Percentiles rank a stretch among this genome's conserved stretches.
These are phyloP conservation scores for Pardosa pseudoannulata DNA, from an alignment of 2,888 invertebrate genomes.

Conservation along the genomic window DNA sequence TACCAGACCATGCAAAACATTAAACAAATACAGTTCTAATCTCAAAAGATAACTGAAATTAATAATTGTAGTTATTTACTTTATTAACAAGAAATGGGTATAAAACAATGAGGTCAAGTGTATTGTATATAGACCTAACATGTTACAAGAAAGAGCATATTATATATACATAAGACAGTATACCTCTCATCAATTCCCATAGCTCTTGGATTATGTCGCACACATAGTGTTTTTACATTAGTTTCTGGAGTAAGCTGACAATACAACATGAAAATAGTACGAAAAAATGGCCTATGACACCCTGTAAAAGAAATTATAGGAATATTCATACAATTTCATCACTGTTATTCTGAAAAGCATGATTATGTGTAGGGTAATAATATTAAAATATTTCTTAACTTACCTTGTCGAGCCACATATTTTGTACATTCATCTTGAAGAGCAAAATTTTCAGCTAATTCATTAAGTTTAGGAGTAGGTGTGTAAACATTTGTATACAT, in stretches of 20 bases:
- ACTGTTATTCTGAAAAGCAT: too few relatives aligned
- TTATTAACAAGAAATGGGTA: too few relatives aligned
- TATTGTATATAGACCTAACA: too few relatives aligned
- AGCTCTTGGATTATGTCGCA: constrained; percentile 85
- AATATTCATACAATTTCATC: neutral
- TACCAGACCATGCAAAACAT: too few relatives aligned
- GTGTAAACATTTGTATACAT: constrained; percentile 92
- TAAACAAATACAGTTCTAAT: too few relatives aligned
- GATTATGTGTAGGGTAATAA: neutral
- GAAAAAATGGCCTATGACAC: constrained; percentile 83
- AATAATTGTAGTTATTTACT: too few relatives aligned
- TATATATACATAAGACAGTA: constrained; percentile 76
- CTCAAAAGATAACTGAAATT: too few relatives aligned
- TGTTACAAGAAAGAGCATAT: too few relatives aligned
- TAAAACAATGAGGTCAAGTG: too few relatives aligned
- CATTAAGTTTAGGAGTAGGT: constrained; percentile 81
- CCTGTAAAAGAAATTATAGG: constrained; percentile 78
- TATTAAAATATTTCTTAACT: constrained; percentile 41
- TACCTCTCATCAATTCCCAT: constrained; percentile 83
- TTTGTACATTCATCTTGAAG: constrained; percentile 86
- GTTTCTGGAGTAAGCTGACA: constrained; percentile 87
- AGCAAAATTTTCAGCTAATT: constrained; percentile 81
- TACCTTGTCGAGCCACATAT: constrained; percentile 84
- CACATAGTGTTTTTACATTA: constrained; percentile 86
- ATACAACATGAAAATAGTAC: constrained; percentile 86